Percentiles rank a stretch among this genome's conserved stretches.
These are phyloP conservation scores for Pachypanchax playfairii DNA, from an alignment of 2,113 vertebrate genomes.

Conservation along the genomic window DNA sequence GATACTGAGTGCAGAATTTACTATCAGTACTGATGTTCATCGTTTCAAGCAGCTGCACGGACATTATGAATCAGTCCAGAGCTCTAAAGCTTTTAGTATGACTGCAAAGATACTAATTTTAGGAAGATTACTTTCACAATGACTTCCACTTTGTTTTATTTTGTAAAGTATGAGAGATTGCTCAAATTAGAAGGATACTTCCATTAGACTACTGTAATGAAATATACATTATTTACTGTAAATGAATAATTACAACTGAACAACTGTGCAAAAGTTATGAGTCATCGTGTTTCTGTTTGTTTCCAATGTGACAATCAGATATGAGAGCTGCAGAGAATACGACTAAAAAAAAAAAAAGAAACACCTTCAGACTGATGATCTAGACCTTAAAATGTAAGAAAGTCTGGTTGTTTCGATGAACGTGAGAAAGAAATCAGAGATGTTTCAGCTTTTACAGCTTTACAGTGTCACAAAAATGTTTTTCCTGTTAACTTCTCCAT, in stretches of 20 bases:
- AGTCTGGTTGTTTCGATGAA: too few relatives aligned
- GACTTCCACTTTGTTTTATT: slow-evolving; percentile 59
- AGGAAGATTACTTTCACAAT: slow-evolving; percentile 41
- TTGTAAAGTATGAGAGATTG: slow-evolving; percentile 29
- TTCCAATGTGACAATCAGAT: not conserved
- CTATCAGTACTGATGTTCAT: slow-evolving; percentile 4
- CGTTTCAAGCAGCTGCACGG: not conserved
- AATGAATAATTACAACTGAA: too few relatives aligned
- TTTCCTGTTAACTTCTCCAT: too few relatives aligned
- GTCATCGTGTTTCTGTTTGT: not conserved
- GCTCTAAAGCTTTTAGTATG: slow-evolving; percentile 5
- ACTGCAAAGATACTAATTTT: slow-evolving; percentile 17
- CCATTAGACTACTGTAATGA: too few relatives aligned
- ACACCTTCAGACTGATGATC: too few relatives aligned
- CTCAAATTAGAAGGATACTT: slow-evolving; percentile 22
- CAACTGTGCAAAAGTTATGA: not conserved
- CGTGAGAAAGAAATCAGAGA: too few relatives aligned
- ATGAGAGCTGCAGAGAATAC: not conserved
- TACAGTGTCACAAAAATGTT: too few relatives aligned
- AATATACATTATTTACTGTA: too few relatives aligned
- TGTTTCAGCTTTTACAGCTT: too few relatives aligned
- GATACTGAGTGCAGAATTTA: not conserved
- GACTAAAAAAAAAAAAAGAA: not conserved
- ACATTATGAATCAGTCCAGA: slow-evolving; percentile 25
- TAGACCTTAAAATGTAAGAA: too few relatives aligned